Evolutionary conservation across 2,888 invertebrate genomes (phyloP), one percentile per base, ranked within the genome.

Genomic region (Thalpophila matura): DNA sequence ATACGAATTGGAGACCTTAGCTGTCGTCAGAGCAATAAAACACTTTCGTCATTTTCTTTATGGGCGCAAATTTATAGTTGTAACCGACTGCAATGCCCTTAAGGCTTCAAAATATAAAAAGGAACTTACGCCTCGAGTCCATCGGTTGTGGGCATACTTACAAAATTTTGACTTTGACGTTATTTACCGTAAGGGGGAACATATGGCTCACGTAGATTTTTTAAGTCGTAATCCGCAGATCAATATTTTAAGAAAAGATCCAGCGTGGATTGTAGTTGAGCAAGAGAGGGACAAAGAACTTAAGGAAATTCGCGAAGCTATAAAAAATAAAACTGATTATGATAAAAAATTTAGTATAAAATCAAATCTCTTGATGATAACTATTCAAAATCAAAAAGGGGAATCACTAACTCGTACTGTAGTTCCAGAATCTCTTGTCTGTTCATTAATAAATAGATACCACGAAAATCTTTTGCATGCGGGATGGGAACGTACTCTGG

Each of bases 271-370:
- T 29, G 5, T 45, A 6, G 26, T 43, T 12, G 27, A 31, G 16
- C 31, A 46, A 22, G 31, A 46, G 4, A n/a, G 14, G 1, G 31
- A 46, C 10, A 10, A n/a, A 22, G 46, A 31, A 20, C 31, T 31
- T 4, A 46, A 46, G n/a, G 37, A 35, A 24, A 16, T 49, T 35
- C 18, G 49, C 18, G 49, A 49, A 16, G 33, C 35, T n/a, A 47
- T 33, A n/a, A 24, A 22, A 10, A n/a, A 47, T 9, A 49, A 24
- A 35, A 35, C 24, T 3, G 10, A 47, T 22, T 10, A 24, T 18
- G 22, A 46, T 4, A 20, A 20, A 31, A 46, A 31, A 22, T 31
- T 27, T 10, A 4, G 31, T 10, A n/a, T 47, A 22, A n/a, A 10
- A 33, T n/a, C 27, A 9, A 33, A 47, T 14, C n/a, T 47, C 3